Base-by-base conservation (phyloP, 2,888 invertebrate genomes). In the Drosophila monieri region DNA sequence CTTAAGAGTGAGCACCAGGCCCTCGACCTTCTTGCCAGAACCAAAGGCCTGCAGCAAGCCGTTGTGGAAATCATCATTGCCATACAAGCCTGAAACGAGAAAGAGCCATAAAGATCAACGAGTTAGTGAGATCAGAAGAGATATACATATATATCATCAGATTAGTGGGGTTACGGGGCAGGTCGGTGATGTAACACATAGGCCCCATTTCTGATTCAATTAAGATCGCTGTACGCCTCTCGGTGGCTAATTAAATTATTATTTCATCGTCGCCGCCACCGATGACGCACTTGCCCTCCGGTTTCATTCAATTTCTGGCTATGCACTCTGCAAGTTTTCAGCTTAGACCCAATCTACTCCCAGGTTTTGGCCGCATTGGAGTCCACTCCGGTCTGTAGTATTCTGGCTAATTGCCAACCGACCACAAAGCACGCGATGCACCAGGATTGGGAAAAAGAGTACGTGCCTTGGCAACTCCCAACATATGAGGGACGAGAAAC, bases 21-120 rank as follows among this genome's bases (percentile, higher is more conserved):
- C 94, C 76, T 97, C 96, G 80, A 97, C 95, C 91, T 95, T 95
- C 90, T 95, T 94, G 37, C 96, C 95, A 39, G 97, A 95, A 85
- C 94, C 94, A 81, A 96, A 94, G 88, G 96, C 95, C 91, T 96
- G 95, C 88, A 96, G 93, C 90, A 97, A 93, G 35, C 97, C 97
- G 92, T 97, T 97, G 93, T 98, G 97, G 53, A 97, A 95, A 91
- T 97, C 97, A 91, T 98, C 97, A 93, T 98, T 98, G 74, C 98
- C 98, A 92, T 97, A 98, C 71, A 98, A 94, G 64, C 94, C 92
- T 92, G 78, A 6, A 27, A 27, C 9, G 27, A 2, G 1, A 1
- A 55, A 51, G n/a, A 37, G 35, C 6, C 47, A 47, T 15, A 35
- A 21, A 55, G 35, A 47, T 48, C 48, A 18, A 15, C 3, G 39